Evolutionary conservation across 2,113 vertebrate species (phyloP).

Genomic region (Dipodomys spectabilis): DNA sequence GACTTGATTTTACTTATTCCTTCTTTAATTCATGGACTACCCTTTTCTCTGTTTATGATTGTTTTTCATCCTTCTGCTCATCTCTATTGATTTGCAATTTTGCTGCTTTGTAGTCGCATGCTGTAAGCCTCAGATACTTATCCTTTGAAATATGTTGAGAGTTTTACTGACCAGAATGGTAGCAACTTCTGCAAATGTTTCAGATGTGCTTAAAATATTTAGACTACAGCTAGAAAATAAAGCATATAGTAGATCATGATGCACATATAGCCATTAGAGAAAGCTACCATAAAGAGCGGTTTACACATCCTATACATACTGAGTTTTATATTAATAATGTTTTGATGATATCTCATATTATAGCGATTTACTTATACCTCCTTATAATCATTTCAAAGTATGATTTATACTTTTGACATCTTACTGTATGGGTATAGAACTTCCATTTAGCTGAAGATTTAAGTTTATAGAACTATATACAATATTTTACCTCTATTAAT

Average conservation of each 20-base stretch:
- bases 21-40: neutral
- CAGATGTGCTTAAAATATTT: neutral
- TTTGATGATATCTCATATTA: neutral
- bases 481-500: neutral
- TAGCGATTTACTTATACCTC: neutral
- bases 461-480: neutral
- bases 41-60: neutral
- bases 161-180: neutral
- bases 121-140: neutral
- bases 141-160: neutral
- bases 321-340: neutral
- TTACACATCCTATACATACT: neutral
- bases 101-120: neutral
- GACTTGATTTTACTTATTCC: neutral
- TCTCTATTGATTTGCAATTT: neutral
- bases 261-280: neutral
- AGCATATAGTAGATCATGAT: neutral
- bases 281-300: neutral
- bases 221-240: neutral
- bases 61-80: neutral
- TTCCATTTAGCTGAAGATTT: neutral
- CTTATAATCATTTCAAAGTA: neutral
- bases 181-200: neutral
- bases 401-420: conserved; percentile 16
- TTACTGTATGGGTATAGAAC: neutral